phyloP scores from a whole-genome alignment of 1,140 invertebrate genomes.

The Harlomillsia oculata region DNA sequence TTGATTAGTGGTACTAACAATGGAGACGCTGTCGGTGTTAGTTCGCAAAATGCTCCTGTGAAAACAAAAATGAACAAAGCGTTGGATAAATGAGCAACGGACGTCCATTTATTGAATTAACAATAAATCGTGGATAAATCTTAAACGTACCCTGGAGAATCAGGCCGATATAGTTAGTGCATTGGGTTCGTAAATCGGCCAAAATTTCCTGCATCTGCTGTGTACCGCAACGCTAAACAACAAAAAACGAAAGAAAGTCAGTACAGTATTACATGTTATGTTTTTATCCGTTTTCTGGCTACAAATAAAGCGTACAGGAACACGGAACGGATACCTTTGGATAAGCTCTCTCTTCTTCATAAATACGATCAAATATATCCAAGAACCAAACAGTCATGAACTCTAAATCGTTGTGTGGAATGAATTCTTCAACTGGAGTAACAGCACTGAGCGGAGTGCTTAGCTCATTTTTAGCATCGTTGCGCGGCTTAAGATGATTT shows the following conservation, averaged over 20 bases:
- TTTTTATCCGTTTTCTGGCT: background rate
- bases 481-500: background rate
- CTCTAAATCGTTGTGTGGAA: background rate
- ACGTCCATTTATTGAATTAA: background rate
- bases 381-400: constrained; percentile 27
- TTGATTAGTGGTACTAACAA: constrained; percentile 52
- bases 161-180: constrained; percentile 52
- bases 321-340: constrained; percentile 50
- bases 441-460: background rate
- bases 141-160: constrained; percentile 50
- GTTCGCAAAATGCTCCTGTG: constrained; percentile 26
- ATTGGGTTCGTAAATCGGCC: constrained; percentile 50
- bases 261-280: background rate
- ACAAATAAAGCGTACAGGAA: constrained; percentile 1
- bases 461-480: background rate
- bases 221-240: constrained; percentile 46
- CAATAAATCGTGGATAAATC: background rate
- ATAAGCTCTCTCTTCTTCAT: constrained; percentile 41
- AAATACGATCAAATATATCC: constrained; percentile 29
- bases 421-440: background rate
- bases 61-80: background rate
- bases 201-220: constrained; percentile 51
- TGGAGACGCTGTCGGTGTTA: constrained; percentile 41
- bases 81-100: background rate
- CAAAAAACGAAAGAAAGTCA: constrained; percentile 2